Percentiles rank a stretch among this genome's conserved stretches.
Evolutionary conservation across 2,113 vertebrate species (phyloP).

Genomic region (Tringa solitaria): DNA sequence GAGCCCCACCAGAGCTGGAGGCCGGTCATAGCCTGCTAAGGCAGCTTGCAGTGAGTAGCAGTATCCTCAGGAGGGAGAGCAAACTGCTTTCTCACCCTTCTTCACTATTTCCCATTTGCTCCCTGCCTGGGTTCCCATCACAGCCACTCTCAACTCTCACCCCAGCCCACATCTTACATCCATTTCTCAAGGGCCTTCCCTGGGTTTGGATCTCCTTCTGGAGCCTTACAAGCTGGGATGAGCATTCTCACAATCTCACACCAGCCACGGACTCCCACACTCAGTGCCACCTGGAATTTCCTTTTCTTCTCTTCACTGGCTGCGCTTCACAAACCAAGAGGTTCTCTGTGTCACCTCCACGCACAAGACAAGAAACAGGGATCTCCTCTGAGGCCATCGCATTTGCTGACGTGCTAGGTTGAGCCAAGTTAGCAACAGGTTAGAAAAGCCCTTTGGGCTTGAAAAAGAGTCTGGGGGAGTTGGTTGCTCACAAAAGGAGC

Average conservation of each 20-base stretch:
- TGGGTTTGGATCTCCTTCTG: conserved; percentile 11
- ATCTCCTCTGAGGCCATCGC: accelerated
- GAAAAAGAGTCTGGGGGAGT: neutral
- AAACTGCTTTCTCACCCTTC: neutral
- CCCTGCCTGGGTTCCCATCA: neutral
- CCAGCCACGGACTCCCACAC: neutral
- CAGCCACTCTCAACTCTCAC: neutral
- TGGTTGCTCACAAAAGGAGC: neutral
- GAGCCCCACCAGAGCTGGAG: neutral
- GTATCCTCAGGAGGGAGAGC: conserved; percentile 12
- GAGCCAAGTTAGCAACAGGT: neutral
- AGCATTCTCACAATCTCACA: neutral
- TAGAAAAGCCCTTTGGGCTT: neutral
- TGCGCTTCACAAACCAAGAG: neutral
- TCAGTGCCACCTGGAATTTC: neutral
- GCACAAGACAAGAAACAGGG: accelerated
- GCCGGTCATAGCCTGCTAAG: neutral
- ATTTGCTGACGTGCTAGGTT: neutral
- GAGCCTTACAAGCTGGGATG: neutral
- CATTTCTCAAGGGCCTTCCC: neutral
- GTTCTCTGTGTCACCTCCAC: neutral
- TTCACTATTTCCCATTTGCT: neutral
- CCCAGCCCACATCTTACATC: accelerated
- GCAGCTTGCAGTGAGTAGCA: neutral
- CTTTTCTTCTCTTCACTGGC: accelerated